These are phyloP conservation scores for Collichthys lucidus DNA, from an alignment of 2,113 vertebrate genomes.

Conservation along the genomic window DNA sequence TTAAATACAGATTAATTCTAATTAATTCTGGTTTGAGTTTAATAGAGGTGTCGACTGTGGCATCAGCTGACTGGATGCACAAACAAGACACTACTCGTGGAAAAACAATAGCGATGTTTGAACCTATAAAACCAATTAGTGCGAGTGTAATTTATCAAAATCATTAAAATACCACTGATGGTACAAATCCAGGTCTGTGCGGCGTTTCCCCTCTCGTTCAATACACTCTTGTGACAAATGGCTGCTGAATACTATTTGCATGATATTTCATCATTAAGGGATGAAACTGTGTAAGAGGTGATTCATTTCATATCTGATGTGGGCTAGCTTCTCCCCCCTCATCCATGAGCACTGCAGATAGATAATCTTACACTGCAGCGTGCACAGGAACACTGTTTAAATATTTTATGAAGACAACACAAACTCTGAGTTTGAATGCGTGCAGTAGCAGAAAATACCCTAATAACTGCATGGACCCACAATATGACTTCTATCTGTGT, in stretches of 20 bases:
- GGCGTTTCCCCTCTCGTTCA: conserved; percentile 8
- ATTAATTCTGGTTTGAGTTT: conserved; percentile 49
- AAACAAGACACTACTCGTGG: neutral
- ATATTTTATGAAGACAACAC: conserved; percentile 45
- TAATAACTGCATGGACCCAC: neutral
- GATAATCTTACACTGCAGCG: neutral
- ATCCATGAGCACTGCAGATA: conserved; percentile 4
- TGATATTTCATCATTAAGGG: conserved; percentile 28
- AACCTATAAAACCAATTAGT: conserved; percentile 25
- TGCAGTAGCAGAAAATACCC: neutral
- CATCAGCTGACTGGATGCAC: conserved; percentile 33
- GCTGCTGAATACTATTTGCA: neutral
- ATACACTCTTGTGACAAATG: neutral
- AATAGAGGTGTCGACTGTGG: conserved; percentile 26
- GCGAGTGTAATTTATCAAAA: conserved; percentile 30
- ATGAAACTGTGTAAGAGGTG: conserved; percentile 13
- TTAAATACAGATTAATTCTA: conserved; percentile 61
- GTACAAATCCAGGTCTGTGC: neutral
- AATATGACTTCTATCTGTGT: neutral
- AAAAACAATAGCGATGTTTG: neutral
- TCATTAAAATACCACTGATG: neutral
- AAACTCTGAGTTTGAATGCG: conserved; percentile 5
- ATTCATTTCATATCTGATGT: conserved; percentile 27
- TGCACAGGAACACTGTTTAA: conserved; percentile 14
- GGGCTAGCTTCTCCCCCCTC: neutral